A percentile compares a stretch with the other conserved stretches of the same genome.
Conservation (phyloP, 2,888 invertebrate genomes). For the Arctia plantaginis region DNA sequence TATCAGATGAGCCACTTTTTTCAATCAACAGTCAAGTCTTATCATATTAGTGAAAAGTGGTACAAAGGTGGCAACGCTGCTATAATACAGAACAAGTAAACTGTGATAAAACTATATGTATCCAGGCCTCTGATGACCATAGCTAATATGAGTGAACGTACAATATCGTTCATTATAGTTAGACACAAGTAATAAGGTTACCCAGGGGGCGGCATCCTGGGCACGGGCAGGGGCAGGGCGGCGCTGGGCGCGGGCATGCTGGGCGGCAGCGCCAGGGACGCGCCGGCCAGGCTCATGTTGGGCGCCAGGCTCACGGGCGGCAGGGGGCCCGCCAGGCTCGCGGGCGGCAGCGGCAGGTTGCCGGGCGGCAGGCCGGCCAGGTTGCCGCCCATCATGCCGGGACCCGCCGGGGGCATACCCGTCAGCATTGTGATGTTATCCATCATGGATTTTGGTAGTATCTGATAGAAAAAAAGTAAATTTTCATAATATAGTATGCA, state of each 20-base stretch:
- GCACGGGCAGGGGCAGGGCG: slow-evolving; percentile 53
- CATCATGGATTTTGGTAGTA: slow-evolving; percentile 76
- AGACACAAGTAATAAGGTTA: slow-evolving; percentile 39
- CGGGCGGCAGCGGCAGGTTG: slow-evolving; percentile 24
- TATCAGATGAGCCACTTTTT: too few relatives aligned
- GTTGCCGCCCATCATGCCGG: slow-evolving; percentile 17
- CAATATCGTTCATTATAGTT: not conserved
- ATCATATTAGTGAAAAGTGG: too few relatives aligned
- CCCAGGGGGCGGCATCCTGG: slow-evolving; percentile 75
- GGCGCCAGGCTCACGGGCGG: slow-evolving; percentile 35
- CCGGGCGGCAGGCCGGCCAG: slow-evolving; percentile 22
- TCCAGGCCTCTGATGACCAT: too few relatives aligned
- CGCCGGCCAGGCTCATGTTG: slow-evolving; percentile 16
- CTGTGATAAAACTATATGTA: too few relatives aligned
- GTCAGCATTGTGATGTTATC: slow-evolving; percentile 69
- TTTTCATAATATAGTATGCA: too few relatives aligned
- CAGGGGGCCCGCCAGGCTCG: slow-evolving; percentile 21
- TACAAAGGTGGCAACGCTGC: too few relatives aligned
- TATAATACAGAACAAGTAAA: too few relatives aligned
- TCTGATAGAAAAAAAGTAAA: slow-evolving; percentile 55
- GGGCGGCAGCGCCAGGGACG: slow-evolving; percentile 16
- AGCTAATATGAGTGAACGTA: too few relatives aligned
- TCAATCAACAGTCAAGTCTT: too few relatives aligned
- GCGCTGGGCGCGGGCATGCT: slow-evolving; percentile 22
- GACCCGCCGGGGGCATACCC: slow-evolving; percentile 36